These are phyloP conservation scores for Probaryconus sp. DNA, from an alignment of 1,140 invertebrate species.

Conservation along the genomic window DNA sequence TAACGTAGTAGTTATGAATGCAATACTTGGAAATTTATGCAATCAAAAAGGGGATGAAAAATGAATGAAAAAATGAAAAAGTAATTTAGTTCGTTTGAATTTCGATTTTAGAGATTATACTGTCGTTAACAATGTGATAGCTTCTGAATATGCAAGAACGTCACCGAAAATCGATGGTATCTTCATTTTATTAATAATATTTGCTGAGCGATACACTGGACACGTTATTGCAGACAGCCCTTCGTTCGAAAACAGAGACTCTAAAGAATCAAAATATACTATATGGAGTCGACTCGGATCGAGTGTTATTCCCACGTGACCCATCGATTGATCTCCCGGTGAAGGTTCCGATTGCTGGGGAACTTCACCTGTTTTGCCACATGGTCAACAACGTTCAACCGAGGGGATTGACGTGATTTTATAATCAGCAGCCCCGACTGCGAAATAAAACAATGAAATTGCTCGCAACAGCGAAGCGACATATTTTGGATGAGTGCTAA, in stretches of 20 bases:
- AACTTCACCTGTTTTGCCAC: slow-evolving; percentile 38
- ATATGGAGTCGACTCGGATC: slow-evolving; percentile 5
- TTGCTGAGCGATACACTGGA: not conserved
- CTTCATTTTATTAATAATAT: too few species aligned
- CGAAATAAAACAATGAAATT: slow-evolving; percentile 31
- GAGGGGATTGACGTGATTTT: slow-evolving; percentile 40
- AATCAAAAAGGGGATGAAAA: too few species aligned
- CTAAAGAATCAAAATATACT: slow-evolving; percentile 15
- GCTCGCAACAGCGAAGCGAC: not conserved
- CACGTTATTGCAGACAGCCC: slow-evolving; percentile 65
- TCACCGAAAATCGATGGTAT: too few species aligned
- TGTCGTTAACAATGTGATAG: too few species aligned
- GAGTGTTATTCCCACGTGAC: slow-evolving; percentile 32
- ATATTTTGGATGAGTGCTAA: slow-evolving; percentile 21
- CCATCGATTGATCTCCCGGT: slow-evolving; percentile 42
- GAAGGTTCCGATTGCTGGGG: slow-evolving; percentile 28
- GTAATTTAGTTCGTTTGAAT: too few species aligned
- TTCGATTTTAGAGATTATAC: too few species aligned
- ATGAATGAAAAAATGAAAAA: too few species aligned
- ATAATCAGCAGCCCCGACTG: slow-evolving; percentile 31
- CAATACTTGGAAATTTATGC: too few species aligned
- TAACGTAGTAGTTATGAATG: too few species aligned
- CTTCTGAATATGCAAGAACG: too few species aligned
- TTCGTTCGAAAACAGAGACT: slow-evolving; percentile 54
- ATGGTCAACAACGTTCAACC: slow-evolving; percentile 19